Conservation (phyloP, 2,797 vertebrate genomes). For the Cossypha caffra region DNA sequence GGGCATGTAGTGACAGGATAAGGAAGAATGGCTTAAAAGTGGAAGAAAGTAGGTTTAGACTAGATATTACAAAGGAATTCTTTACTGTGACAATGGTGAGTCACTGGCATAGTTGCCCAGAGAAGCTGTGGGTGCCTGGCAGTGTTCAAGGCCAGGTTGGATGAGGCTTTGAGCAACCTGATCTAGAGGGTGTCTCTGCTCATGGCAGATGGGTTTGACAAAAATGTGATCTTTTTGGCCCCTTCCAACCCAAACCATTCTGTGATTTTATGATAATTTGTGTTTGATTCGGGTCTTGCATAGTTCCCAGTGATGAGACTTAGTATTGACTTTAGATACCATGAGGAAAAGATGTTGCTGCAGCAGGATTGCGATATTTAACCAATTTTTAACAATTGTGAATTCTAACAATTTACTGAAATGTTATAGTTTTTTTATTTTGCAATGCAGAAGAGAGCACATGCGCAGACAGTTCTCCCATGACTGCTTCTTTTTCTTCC, state of each 20-base stretch:
- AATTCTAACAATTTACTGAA: not conserved
- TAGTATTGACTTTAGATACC: not conserved
- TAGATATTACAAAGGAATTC: rapidly evolving
- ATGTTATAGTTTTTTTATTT: not conserved
- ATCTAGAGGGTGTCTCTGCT: not conserved
- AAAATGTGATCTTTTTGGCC: rapidly evolving
- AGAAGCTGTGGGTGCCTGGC: not conserved
- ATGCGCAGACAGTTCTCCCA: rapidly evolving
- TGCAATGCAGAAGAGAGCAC: rapidly evolving
- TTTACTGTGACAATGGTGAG: rapidly evolving
- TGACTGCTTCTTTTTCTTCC: not conserved
- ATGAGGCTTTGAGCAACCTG: not conserved
- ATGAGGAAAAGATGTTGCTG: not conserved
- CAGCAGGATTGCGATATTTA: not conserved
- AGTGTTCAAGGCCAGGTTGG: not conserved
- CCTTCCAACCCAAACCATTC: not conserved
- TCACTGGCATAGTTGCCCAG: not conserved
- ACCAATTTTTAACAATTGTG: not conserved
- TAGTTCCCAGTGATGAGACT: not conserved
- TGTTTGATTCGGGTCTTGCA: not conserved
- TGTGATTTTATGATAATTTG: not conserved
- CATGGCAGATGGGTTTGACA: not conserved
- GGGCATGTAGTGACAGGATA: not conserved
- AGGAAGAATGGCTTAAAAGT: not conserved
- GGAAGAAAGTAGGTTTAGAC: not conserved